Base-by-base conservation (phyloP, 2,888 invertebrate species). In the Orchestes rusci region DNA sequence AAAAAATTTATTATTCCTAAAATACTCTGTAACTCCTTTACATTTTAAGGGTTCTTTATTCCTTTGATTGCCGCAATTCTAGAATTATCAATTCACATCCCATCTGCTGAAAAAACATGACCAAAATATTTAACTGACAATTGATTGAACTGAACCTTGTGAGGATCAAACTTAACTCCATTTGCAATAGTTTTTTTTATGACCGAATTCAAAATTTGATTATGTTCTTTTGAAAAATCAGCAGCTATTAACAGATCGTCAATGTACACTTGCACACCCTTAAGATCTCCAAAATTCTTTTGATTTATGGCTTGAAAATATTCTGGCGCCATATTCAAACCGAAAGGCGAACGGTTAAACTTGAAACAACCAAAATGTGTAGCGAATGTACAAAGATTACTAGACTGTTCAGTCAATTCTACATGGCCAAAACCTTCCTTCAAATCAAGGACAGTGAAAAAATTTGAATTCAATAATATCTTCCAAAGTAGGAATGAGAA, bases 1-100 rank as follows among this genome's bases (percentile, higher is more conserved):
- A 39, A 39, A 39, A 12, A 33, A 33, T 33, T 33, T n/a, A 33
- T n/a, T 17, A 33, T 33, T n/a, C 33, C 33, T 15, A 33, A 16
- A 8, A 33, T 16, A 33, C 33, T 33, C n/a, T 33, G 33, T 16
- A 33, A 33, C n/a, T 33, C n/a, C 16, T 16, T 33, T 7, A 33
- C 16, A 33, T 33, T 33, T 15, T 7, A 10, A 8, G 33, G 33
- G n/a, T 33, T 16, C 16, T 33, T 7, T 33, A 33, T 33, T 15
- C 7, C 33, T n/a, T 33, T 33, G 10, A 33, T 33, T n/a, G 33
- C 33, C 16, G 16, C 7, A 16, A 33, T 12, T n/a, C 30, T 7
- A 5, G 8, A n/a, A n/a, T 5, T 12, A 30, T 30, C 30, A 30
- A 30, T 12, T 12, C n/a, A n/a, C n/a, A n/a, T n/a, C n/a, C n/a